Evolutionary conservation across 2,113 vertebrate species (phyloP).

Genomic region (Cariama cristata): DNA sequence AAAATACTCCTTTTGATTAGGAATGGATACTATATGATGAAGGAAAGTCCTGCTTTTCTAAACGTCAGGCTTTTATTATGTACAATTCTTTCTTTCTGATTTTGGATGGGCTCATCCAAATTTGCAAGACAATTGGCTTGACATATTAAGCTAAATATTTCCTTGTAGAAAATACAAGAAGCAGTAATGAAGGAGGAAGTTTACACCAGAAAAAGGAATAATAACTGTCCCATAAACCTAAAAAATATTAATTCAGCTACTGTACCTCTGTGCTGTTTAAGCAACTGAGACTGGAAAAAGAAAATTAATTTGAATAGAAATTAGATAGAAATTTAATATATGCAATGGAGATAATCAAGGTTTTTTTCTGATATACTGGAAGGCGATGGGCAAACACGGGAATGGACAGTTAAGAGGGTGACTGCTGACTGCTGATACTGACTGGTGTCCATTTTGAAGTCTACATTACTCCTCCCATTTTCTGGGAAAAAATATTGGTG

Average conservation of each 20-base stretch:
- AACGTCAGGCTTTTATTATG: background rate
- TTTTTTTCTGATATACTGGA: background rate
- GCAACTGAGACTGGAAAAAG: background rate
- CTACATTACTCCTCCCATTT: background rate
- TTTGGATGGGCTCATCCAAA: background rate
- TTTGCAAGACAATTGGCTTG: background rate
- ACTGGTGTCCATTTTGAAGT: background rate
- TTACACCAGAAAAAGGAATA: background rate
- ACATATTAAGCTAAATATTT: background rate
- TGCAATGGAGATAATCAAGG: background rate
- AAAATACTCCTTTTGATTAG: constrained; percentile 16
- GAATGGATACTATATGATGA: background rate
- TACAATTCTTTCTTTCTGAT: background rate
- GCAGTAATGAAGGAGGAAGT: background rate
- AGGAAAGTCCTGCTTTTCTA: background rate
- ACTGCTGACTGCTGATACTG: background rate
- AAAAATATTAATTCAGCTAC: background rate
- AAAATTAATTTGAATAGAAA: background rate
- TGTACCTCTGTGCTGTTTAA: background rate
- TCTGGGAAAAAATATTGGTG: background rate
- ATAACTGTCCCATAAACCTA: background rate
- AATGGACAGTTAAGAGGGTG: background rate
- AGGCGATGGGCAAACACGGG: background rate
- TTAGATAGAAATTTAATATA: background rate
- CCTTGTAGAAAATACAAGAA: background rate